Percentiles rank a stretch among this genome's conserved stretches.
Evolutionary conservation across 2,888 invertebrate species (phyloP).

Genomic region (Balanococcus diminutus): DNA sequence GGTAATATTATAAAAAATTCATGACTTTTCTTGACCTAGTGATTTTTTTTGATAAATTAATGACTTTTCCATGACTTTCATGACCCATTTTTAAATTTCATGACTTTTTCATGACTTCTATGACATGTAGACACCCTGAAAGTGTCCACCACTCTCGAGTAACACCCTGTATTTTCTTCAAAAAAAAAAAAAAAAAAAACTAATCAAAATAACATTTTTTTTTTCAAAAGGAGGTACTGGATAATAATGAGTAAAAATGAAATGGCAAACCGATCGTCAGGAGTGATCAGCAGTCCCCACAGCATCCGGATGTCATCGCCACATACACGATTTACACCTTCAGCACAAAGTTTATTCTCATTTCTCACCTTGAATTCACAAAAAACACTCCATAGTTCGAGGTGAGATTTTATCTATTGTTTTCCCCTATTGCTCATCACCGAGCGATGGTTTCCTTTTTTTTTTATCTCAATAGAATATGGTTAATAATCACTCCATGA

Average conservation of each 20-base stretch:
- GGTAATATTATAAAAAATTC: no score
- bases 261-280: slow-evolving; percentile 58
- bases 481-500: neutral
- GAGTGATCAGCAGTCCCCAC: slow-evolving; percentile 28
- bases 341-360: slow-evolving; percentile 61
- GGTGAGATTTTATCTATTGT: slow-evolving; percentile 55
- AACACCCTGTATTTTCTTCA: no score
- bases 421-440: no score
- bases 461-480: neutral
- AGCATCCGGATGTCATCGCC: slow-evolving; percentile 50
- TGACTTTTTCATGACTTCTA: no score
- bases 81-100: no score
- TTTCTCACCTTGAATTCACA: slow-evolving; percentile 62
- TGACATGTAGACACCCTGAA: no score
- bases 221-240: slow-evolving; percentile 72
- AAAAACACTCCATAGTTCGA: slow-evolving; percentile 60
- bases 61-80: no score
- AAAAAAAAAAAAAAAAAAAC: no score
- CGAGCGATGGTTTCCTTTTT: neutral
- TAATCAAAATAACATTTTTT: no score
- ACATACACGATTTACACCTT: slow-evolving; percentile 52
- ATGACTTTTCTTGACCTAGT: no score
- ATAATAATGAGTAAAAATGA: slow-evolving; percentile 75
- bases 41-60: no score
- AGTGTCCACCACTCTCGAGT: no score